Percentiles rank a stretch among this genome's conserved stretches.
These are phyloP conservation scores for Eonycteris spelaea DNA, from an alignment of 2,113 vertebrate genomes.

Conservation along the genomic window DNA sequence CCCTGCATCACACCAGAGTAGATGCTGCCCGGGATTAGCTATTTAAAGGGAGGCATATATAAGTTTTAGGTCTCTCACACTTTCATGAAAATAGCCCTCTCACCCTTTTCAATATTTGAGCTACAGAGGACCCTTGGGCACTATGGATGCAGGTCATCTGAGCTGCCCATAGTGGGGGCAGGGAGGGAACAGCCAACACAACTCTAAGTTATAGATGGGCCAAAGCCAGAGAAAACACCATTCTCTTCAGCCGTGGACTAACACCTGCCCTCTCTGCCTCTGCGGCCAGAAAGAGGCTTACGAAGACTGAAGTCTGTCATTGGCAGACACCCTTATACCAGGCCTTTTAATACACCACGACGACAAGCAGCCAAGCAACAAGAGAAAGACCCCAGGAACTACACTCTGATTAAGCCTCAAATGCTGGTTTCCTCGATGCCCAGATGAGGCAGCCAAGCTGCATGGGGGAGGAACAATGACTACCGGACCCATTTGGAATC, in stretches of 20 bases:
- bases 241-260: not conserved
- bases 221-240: not conserved
- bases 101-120: not conserved
- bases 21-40: not conserved
- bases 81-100: not conserved
- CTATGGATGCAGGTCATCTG: not conserved
- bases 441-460: not conserved
- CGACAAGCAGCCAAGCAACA: not conserved
- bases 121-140: not conserved
- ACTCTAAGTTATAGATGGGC: not conserved
- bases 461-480: not conserved
- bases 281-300: not conserved
- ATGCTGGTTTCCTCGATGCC: not conserved
- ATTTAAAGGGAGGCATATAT: not conserved
- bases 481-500: not conserved
- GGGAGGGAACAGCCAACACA: not conserved
- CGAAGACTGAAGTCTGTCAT: fast-evolving
- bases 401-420: not conserved
- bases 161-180: not conserved
- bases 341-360: not conserved
- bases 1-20: not conserved
- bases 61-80: not conserved
- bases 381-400: not conserved
- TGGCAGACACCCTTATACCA: not conserved
- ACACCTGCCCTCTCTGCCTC: not conserved